Evolutionary conservation across 2,888 invertebrate species (phyloP), one percentile per base, ranked within the genome.

Genomic region (Monopis laevigella): DNA sequence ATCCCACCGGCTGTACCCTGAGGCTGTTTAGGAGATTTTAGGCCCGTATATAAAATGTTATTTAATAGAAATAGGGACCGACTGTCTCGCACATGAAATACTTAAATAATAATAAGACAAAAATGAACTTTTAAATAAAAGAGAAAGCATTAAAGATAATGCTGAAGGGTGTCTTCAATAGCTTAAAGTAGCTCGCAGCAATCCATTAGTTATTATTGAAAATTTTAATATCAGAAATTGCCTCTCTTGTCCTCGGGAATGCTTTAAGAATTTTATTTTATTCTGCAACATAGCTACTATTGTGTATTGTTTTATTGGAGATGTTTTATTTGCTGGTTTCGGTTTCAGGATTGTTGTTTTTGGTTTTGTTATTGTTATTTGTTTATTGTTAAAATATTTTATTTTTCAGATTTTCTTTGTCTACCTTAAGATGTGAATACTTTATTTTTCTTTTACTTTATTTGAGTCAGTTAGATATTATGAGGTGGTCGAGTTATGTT

Each of bases 151-250:
- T 39, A 13, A 44, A 46, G 52, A 54, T 59, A 53, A 58, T 57
- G 40, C 54, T 55, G 59, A 59, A 61, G 65, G 63, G 63, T 58
- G 65, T 61, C 65, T 66, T 68, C 72, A 65, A 73, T 74, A 70
- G n/a, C 60, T 28, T 16, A 16, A 28, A 40, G 28, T 14, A 3
- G 13, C 26, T 36, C 21, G 12, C n/a, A 21, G 21, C 36, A 66
- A 73, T 80, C 80, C 81, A 82, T 82, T 82, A 81, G 80, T 66
- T 72, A 77, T 72, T 81, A 82, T 82, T 81, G 81, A 75, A 80
- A 73, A 77, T 82, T 81, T 78, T 78, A 82, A 82, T 82, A 82
- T 81, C 71, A 70, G 68, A 71, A 73, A 81, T 78, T 74, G 75
- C 69, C 54, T 51, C 50, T 54, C 39, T 43, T 2, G 10, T 16